A percentile compares a stretch with the other conserved stretches of the same genome.
Conservation (phyloP, 2,888 invertebrate genomes). For the Plagodis dolabraria region DNA sequence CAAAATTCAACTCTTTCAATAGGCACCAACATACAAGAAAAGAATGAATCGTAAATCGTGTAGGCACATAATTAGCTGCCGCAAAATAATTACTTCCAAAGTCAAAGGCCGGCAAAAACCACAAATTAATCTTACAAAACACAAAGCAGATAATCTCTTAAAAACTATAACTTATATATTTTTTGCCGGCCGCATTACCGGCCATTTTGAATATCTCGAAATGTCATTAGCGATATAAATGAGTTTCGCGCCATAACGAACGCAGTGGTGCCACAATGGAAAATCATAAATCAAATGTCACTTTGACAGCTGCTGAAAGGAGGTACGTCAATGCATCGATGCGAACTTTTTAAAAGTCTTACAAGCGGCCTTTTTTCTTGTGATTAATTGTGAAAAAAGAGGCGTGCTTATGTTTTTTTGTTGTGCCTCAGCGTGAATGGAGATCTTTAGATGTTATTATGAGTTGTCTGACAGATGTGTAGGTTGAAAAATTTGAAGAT, state of each 20-base stretch:
- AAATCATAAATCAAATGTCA: constrained; percentile 81
- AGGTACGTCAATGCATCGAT: constrained; percentile 79
- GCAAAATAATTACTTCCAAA: constrained; percentile 35
- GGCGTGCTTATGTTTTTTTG: constrained; percentile 51
- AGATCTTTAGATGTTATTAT: constrained; percentile 53
- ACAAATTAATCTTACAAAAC: constrained; percentile 54
- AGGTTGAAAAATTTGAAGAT: constrained; percentile 45
- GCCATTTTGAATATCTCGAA: constrained; percentile 73
- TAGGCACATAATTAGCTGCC: constrained; percentile 28
- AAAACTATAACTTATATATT: constrained; percentile 55
- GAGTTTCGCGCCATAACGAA: constrained; percentile 80
- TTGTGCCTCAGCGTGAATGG: constrained; percentile 47
- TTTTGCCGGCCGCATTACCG: constrained; percentile 57
- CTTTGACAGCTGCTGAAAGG: constrained; percentile 80
- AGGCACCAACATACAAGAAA: constrained; percentile 17
- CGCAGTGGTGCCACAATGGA: constrained; percentile 75
- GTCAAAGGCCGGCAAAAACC: constrained; percentile 49
- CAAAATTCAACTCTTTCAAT: constrained; percentile 15
- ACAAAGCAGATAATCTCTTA: constrained; percentile 49
- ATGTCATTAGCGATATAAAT: constrained; percentile 80
- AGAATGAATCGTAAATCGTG: constrained; percentile 24
- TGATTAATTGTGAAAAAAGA: constrained; percentile 75
- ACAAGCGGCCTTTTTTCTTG: constrained; percentile 55
- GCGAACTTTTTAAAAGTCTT: constrained; percentile 75
- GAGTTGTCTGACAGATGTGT: constrained; percentile 45